A percentile compares a stretch with the other conserved stretches of the same genome.
phyloP scores from a whole-genome alignment of 2,888 invertebrate species.

The Podotricha telesiphe region DNA sequence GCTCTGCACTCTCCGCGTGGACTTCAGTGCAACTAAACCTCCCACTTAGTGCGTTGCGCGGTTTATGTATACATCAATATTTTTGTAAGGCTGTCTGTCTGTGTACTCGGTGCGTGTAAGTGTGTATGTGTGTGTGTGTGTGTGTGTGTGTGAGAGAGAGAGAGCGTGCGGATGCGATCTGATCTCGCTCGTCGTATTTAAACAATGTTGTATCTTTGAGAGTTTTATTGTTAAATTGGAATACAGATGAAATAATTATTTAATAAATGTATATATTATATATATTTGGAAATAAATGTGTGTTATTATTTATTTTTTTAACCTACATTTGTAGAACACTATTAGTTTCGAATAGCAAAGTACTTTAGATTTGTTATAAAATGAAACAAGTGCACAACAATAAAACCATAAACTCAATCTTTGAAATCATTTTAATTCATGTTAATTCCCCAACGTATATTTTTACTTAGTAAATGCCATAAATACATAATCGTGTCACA shows the following conservation, averaged over 20 bases:
- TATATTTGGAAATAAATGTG: constrained; percentile 78
- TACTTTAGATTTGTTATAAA: too few relatives aligned
- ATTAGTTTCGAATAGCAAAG: too few relatives aligned
- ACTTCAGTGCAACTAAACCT: constrained; percentile 26
- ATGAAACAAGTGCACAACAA: too few relatives aligned
- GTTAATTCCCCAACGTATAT: too few relatives aligned
- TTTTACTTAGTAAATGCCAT: background rate
- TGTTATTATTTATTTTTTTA: constrained; percentile 38
- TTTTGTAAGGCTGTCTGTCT: constrained; percentile 56
- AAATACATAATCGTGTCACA: too few relatives aligned
- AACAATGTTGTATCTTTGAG: constrained; percentile 83
- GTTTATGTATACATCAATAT: constrained; percentile 51
- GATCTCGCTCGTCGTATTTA: constrained; percentile 74
- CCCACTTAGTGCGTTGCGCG: constrained; percentile 20
- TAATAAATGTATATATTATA: constrained; percentile 84
- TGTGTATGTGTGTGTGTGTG: constrained; percentile 1
- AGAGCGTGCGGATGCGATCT: constrained; percentile 63
- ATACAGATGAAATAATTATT: constrained; percentile 83
- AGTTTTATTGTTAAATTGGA: constrained; percentile 84
- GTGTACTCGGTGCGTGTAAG: background rate
- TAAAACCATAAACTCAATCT: too few relatives aligned
- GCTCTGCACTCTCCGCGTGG: background rate
- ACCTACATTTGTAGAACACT: background rate
- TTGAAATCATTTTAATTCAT: too few relatives aligned
- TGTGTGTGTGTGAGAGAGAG: constrained; percentile 20